Evolutionary conservation across 2,888 invertebrate genomes (phyloP).

Genomic region (Drosophila paracracens): DNA sequence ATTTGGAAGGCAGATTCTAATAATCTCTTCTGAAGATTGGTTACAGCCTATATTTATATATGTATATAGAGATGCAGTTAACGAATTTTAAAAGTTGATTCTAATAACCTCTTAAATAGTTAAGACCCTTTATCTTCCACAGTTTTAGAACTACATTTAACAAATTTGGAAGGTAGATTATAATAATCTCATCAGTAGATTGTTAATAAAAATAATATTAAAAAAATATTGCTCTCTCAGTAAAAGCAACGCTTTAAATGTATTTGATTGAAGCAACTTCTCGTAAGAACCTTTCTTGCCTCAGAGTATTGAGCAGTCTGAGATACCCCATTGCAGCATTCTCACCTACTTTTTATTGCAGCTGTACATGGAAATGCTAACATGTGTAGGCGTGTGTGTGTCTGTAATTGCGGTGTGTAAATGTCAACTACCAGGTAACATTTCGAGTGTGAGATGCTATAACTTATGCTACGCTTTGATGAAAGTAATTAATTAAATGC

Average conservation of each 20-base stretch:
- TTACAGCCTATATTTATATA: too few species aligned
- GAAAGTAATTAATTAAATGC: conserved; percentile 73
- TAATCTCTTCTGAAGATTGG: neutral
- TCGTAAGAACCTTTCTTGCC: too few species aligned
- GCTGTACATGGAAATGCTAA: neutral
- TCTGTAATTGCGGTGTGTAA: conserved; percentile 23
- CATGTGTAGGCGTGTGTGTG: neutral
- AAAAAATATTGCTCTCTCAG: neutral
- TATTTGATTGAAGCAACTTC: neutral
- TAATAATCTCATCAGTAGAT: neutral
- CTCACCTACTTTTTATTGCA: neutral
- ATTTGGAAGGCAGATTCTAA: neutral
- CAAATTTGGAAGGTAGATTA: neutral
- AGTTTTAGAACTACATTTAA: neutral
- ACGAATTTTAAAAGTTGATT: too few species aligned
- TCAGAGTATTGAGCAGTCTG: neutral
- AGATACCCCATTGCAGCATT: neutral
- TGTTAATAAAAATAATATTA: neutral
- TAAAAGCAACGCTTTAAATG: too few species aligned
- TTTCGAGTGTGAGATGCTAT: conserved; percentile 23
- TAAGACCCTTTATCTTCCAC: neutral
- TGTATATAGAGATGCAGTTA: too few species aligned
- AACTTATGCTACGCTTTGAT: conserved; percentile 54
- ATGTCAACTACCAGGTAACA: conserved; percentile 42
- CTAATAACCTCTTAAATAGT: too few species aligned